Base-by-base conservation (phyloP, 2,113 vertebrate species). In the Eonycteris spelaea region DNA sequence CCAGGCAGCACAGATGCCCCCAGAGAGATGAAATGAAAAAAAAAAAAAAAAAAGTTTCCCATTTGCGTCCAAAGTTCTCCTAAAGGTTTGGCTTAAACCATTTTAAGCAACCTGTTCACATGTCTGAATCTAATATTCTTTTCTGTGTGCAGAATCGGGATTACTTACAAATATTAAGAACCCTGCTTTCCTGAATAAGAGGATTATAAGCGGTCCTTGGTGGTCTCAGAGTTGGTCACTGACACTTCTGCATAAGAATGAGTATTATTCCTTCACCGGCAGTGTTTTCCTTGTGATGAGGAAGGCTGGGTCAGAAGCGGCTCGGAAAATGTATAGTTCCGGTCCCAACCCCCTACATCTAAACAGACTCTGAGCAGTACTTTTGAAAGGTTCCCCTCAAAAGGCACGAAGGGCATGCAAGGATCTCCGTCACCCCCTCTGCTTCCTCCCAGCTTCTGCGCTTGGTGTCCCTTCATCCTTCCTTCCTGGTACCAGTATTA, bases 181-280 rank as follows among this genome's bases (percentile, higher is more conserved):
- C 63, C 35, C 75, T 48, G 28, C 92, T 87, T 90, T 86, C 83
- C 84, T 13, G 22, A 95, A 94, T 94, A 97, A 97, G 94, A 95
- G 79, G 95, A 97, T 96, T 97, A 92, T 92, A 86, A 93, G 63
- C 86, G 91, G 95, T 95, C 86, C 93, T 75, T 63, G 48, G 82
- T 91, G 74, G 86, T 80, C 92, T 92, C 63, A 33, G 48, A 79
- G 90, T 91, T 96, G 92, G 51, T 95, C 74, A 96, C 43, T 71
- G 91, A 74, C 43, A 93, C 86, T 51, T 92, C 70, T 90, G 45
- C 70, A 90, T 93, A 95, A 86, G 93, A 93, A 95, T 78, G 38
- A 88, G 77, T 18, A 38, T 78, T 40, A 22, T 80, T 91, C 63
- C 28, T 93, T 92, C 57, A 78, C 77, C n/a, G 59, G 35, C 6